Percentiles rank a stretch among this genome's conserved stretches.
phyloP scores from a whole-genome alignment of 2,113 vertebrate species.

The Nannospalax galili region DNA sequence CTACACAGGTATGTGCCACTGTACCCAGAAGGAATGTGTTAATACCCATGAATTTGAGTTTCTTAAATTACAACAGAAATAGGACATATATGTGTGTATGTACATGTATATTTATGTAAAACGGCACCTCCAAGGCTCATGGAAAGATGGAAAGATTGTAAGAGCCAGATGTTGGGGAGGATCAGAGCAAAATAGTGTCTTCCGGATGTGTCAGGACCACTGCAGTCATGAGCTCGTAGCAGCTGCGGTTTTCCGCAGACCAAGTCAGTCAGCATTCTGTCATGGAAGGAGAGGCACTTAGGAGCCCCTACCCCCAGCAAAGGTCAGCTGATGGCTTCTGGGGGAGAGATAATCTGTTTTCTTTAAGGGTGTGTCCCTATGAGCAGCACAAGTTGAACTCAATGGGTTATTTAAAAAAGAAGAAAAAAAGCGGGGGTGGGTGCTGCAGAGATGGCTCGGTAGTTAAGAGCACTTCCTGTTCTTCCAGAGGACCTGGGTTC shows the following conservation, averaged over 20 bases:
- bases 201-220: background rate
- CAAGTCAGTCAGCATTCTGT: background rate
- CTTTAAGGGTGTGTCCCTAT: background rate
- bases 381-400: background rate
- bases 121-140: background rate
- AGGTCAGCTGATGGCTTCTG: background rate
- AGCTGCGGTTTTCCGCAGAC: background rate
- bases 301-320: background rate
- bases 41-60: constrained; percentile 25
- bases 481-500: no score
- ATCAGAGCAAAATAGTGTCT: background rate
- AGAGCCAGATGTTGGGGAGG: background rate
- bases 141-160: background rate
- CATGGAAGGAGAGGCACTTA: background rate
- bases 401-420: background rate
- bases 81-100: no score
- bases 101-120: no score
- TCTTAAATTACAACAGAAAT: background rate
- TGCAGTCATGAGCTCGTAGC: background rate
- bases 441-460: no score
- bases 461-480: no score
- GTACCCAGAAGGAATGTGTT: background rate
- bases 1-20: background rate
- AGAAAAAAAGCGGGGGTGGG: no score
- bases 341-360: background rate